Conservation (phyloP, 2,888 invertebrate species). For the Drosophila kokeensis region DNA sequence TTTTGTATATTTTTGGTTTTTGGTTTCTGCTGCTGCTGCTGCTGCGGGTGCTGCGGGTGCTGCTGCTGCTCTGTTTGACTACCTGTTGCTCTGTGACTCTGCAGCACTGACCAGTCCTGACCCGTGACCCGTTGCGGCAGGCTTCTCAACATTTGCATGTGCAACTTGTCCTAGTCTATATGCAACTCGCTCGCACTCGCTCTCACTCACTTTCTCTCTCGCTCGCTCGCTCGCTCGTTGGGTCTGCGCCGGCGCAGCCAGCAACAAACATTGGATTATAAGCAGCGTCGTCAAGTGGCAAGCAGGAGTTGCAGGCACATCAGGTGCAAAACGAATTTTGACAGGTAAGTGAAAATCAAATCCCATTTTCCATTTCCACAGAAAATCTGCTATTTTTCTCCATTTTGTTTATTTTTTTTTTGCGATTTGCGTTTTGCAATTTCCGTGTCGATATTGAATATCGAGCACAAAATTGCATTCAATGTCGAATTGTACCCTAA, state of each 20-base stretch:
- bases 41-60: constrained; percentile 8
- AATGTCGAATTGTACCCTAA: neutral
- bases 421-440: constrained; percentile 38
- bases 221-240: neutral
- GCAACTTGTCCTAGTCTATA: constrained; percentile 1
- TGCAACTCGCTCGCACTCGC: constrained; percentile 10
- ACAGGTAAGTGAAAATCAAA: constrained; percentile 48
- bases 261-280: constrained; percentile 35
- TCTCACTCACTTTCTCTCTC: neutral
- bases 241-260: constrained; percentile 27
- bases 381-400: neutral
- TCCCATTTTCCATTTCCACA: constrained; percentile 15
- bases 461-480: constrained; percentile 27
- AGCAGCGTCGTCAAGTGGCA: constrained; percentile 2
- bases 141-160: constrained; percentile 26
- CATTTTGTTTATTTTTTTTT: neutral
- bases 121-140: constrained; percentile 42
- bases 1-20: constrained; percentile 14
- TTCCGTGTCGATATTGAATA: constrained; percentile 43
- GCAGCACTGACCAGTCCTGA: constrained; percentile 52
- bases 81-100: constrained; percentile 8
- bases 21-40: constrained; percentile 7
- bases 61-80: constrained; percentile 15
- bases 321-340: constrained; percentile 15
- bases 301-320: constrained; percentile 1